Conservation (phyloP, 2,888 invertebrate genomes). For the Rhaphigaster nebulosa region DNA sequence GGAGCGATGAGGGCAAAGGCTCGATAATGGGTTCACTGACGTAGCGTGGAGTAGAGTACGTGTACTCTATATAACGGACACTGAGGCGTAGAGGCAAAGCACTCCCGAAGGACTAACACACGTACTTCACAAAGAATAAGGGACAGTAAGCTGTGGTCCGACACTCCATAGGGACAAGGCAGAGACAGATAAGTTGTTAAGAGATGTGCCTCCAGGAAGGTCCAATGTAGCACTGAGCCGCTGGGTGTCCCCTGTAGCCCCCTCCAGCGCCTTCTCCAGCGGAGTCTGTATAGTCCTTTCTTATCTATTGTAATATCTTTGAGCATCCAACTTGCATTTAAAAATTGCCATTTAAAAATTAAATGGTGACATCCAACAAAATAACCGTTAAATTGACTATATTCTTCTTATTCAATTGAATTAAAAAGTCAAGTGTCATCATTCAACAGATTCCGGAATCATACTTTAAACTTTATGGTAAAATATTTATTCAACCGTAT, state of each 20-base stretch:
- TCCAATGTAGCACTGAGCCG: slow-evolving; percentile 60
- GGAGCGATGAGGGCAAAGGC: too few relatives aligned
- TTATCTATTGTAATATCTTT: neutral
- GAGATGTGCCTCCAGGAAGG: slow-evolving; percentile 27
- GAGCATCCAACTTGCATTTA: too few relatives aligned
- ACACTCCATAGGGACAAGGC: slow-evolving; percentile 60
- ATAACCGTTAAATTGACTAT: too few relatives aligned
- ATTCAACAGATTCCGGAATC: too few relatives aligned
- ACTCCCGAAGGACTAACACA: neutral
- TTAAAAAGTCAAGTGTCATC: too few relatives aligned
- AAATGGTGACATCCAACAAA: too few relatives aligned
- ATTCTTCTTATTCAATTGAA: too few relatives aligned
- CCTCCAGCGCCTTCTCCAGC: neutral
- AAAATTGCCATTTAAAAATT: too few relatives aligned
- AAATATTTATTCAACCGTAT: too few relatives aligned
- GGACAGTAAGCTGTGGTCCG: slow-evolving; percentile 59
- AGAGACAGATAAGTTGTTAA: neutral
- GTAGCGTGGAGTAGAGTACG: neutral
- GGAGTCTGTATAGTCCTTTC: too few relatives aligned
- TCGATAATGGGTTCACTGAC: neutral
- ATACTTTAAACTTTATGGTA: too few relatives aligned
- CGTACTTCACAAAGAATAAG: neutral
- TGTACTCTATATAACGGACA: too few relatives aligned
- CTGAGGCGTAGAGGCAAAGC: neutral
- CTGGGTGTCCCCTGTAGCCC: neutral